Evolutionary conservation across 1,140 invertebrate species (phyloP).

Genomic region (Panagrolaimus sp.): DNA sequence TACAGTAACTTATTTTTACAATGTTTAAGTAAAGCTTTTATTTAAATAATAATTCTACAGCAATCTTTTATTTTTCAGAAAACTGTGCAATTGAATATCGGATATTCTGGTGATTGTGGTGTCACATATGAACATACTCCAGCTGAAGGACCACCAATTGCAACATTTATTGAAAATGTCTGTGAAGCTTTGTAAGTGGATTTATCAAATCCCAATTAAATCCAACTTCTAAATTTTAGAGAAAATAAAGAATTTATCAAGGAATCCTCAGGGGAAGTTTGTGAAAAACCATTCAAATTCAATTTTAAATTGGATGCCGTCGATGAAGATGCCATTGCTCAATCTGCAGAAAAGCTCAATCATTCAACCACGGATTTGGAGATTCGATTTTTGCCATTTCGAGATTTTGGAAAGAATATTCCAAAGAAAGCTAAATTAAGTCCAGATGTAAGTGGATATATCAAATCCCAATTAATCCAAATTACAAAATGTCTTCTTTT

Average conservation of each 20-base stretch:
- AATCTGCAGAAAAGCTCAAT: neutral
- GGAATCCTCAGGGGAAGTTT: constrained; percentile 34
- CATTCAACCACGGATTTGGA: constrained; percentile 59
- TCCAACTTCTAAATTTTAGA: neutral
- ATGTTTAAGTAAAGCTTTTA: too few species aligned
- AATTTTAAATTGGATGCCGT: neutral
- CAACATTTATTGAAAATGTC: constrained; percentile 75
- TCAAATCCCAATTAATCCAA: too few species aligned
- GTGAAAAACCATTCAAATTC: neutral
- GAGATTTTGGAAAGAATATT: constrained; percentile 62
- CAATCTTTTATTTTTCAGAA: constrained; percentile 15
- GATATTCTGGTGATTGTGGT: constrained; percentile 74
- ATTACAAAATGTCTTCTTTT: too few species aligned
- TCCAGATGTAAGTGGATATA: constrained; percentile 60
- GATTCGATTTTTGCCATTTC: constrained; percentile 59
- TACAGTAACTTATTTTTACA: too few species aligned
- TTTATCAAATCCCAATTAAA: neutral
- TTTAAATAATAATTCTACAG: too few species aligned
- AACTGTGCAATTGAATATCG: constrained; percentile 71
- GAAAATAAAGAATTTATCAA: constrained; percentile 6
- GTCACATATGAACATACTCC: constrained; percentile 90
- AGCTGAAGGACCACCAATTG: constrained; percentile 81
- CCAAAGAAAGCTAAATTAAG: constrained; percentile 61
- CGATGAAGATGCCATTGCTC: constrained; percentile 5
- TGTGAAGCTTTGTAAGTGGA: constrained; percentile 60